These are phyloP conservation scores for Rhagonycha lutea DNA, from an alignment of 2,888 invertebrate genomes.

Conservation along the genomic window DNA sequence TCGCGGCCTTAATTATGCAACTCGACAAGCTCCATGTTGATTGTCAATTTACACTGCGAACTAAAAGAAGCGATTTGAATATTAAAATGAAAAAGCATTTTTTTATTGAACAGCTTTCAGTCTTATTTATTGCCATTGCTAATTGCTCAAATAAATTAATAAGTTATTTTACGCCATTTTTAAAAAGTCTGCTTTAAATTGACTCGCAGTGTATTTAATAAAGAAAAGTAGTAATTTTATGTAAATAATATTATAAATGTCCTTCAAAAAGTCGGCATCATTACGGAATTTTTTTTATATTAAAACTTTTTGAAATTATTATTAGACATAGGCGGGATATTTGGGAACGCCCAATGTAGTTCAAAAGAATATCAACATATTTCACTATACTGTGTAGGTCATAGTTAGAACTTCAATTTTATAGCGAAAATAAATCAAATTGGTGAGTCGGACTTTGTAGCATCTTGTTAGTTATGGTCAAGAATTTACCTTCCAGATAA, in stretches of 20 bases:
- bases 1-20: not conserved
- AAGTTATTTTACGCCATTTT: not conserved
- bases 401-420: too few relatives aligned
- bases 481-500: too few relatives aligned
- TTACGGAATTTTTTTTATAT: not conserved
- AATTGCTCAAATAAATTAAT: not conserved
- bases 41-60: not conserved
- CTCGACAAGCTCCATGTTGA: not conserved
- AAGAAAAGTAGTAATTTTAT: not conserved
- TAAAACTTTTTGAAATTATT: too few relatives aligned
- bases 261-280: not conserved
- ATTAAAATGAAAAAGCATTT: not conserved
- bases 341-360: too few relatives aligned
- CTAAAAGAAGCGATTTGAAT: not conserved
- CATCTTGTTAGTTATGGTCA: too few relatives aligned
- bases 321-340: too few relatives aligned
- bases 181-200: not conserved
- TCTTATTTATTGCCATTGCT: not conserved
- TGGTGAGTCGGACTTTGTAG: too few relatives aligned
- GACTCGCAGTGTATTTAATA: not conserved
- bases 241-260: not conserved
- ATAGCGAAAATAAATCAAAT: too few relatives aligned
- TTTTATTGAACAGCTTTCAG: not conserved
- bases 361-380: too few relatives aligned
- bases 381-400: too few relatives aligned